phyloP scores from a whole-genome alignment of 2,113 vertebrate genomes.

The Amblyornis subalaris region DNA sequence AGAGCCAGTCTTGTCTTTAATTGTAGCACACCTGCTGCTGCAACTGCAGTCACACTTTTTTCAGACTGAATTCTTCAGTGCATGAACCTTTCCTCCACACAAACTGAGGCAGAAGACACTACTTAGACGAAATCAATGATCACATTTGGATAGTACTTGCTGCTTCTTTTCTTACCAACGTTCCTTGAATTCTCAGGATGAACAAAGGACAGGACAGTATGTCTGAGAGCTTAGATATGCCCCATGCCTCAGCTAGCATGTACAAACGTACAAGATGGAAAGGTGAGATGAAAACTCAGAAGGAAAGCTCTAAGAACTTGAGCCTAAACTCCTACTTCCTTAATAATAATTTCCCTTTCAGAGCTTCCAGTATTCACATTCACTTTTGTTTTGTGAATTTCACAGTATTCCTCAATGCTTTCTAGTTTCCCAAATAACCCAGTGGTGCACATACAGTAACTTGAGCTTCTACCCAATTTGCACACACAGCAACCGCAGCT shows the following conservation, averaged over 20 bases:
- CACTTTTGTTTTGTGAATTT: neutral
- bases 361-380: neutral
- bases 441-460: neutral
- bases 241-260: too few species aligned
- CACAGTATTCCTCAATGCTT: neutral
- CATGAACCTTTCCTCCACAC: neutral
- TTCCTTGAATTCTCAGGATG: neutral
- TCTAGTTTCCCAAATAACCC: neutral
- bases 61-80: neutral
- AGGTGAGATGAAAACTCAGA: neutral
- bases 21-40: neutral
- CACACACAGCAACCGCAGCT: neutral
- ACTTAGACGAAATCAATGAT: neutral
- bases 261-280: neutral
- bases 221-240: neutral
- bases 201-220: neutral
- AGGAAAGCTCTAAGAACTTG: neutral
- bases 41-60: neutral
- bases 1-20: neutral
- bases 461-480: neutral
- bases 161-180: neutral
- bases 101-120: neutral
- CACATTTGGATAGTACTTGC: neutral
- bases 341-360: neutral
- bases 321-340: neutral